phyloP scores from a whole-genome alignment of 1,140 invertebrate genomes.

The Drosophila takahashii region DNA sequence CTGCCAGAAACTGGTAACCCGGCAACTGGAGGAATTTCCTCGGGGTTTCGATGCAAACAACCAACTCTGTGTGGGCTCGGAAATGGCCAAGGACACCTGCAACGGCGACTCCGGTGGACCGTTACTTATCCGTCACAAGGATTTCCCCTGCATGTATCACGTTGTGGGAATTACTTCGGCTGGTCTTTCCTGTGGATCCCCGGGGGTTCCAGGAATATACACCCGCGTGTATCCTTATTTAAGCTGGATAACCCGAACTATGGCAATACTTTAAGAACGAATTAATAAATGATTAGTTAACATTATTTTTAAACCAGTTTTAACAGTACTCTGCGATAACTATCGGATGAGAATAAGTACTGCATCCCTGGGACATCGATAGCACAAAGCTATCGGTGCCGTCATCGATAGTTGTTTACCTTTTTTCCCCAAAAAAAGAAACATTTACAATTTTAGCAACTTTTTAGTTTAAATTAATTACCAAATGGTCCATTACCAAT shows the following conservation, averaged over 20 bases:
- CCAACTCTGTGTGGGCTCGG: conserved; percentile 89
- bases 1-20: conserved; percentile 70
- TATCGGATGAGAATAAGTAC: neutral
- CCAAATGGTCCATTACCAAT: conserved; percentile 7
- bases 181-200: conserved; percentile 63
- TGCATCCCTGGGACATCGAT: conserved; percentile 30
- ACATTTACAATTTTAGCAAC: conserved; percentile 16
- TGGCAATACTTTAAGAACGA: conserved; percentile 14
- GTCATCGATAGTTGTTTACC: conserved; percentile 50
- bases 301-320: neutral
- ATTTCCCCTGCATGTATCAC: conserved; percentile 73
- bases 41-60: conserved; percentile 85
- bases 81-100: conserved; percentile 85
- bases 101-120: conserved; percentile 79
- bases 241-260: conserved; percentile 62
- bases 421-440: conserved; percentile 40
- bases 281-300: no score
- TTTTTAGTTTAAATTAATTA: no score
- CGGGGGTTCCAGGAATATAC: conserved; percentile 71
- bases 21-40: conserved; percentile 71
- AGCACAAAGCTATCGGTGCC: neutral
- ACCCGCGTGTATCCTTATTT: conserved; percentile 72
- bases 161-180: conserved; percentile 75
- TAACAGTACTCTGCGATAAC: neutral
- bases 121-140: conserved; percentile 59